Evolutionary conservation across 2,797 vertebrate genomes (phyloP).

Genomic region (Acanthurus leucopareius): DNA sequence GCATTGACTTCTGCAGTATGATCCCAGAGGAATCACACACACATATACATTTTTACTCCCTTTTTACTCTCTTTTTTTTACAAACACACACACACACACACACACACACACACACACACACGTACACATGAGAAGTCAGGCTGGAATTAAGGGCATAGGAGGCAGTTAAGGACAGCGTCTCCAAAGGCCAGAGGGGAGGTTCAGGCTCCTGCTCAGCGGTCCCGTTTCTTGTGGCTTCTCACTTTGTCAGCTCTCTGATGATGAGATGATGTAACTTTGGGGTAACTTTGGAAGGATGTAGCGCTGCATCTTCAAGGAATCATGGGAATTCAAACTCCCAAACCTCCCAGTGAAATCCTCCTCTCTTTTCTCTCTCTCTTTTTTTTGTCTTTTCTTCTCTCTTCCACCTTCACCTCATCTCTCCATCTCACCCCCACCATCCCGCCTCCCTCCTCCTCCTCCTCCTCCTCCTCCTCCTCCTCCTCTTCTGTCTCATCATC

Average conservation of each 20-base stretch:
- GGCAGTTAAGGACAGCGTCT: conserved; percentile 54
- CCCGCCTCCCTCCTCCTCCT: background rate
- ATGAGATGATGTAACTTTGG: conserved; percentile 70
- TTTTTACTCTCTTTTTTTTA: background rate
- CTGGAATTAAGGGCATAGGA: conserved; percentile 55
- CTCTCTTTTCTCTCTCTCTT: too few relatives aligned
- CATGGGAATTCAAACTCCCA: conserved; percentile 1
- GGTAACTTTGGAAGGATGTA: conserved; percentile 53
- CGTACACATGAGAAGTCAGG: conserved; percentile 37
- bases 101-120: conserved; percentile 19
- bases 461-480: background rate
- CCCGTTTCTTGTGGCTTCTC: conserved; percentile 46
- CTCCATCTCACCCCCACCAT: background rate
- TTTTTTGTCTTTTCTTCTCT: conserved; percentile 32
- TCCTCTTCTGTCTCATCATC: conserved; percentile 10
- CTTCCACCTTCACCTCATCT: conserved; percentile 18
- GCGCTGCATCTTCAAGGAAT: conserved; percentile 32
- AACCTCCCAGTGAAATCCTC: too few relatives aligned
- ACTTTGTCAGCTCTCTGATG: conserved; percentile 55
- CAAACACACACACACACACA: background rate
- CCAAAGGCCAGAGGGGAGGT: conserved; percentile 43
- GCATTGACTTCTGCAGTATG: conserved; percentile 31
- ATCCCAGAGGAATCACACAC: conserved; percentile 47
- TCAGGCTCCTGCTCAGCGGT: conserved; percentile 39
- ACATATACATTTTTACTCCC: conserved; percentile 30